Evolutionary conservation across 2,113 vertebrate genomes (phyloP).

Genomic region (Mobula hypostoma): DNA sequence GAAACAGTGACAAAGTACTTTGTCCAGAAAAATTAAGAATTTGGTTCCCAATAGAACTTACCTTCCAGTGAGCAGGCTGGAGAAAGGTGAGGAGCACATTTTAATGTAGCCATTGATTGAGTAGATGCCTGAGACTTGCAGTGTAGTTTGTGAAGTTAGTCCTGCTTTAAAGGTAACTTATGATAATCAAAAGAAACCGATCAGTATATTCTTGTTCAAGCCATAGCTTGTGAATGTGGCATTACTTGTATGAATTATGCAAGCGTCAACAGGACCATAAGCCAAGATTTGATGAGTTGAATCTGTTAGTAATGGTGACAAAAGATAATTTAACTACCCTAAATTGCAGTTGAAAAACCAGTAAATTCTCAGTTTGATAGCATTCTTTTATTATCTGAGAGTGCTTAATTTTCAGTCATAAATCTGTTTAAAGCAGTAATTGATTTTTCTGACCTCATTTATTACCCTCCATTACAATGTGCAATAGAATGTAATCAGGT

Average conservation of each 20-base stretch:
- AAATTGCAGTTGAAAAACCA: neutral
- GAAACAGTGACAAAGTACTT: neutral
- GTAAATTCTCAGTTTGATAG: neutral
- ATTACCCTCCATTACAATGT: neutral
- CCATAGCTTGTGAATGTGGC: too few relatives aligned
- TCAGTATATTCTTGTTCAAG: neutral
- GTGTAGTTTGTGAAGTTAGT: neutral
- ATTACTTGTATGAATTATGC: neutral
- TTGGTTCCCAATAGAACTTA: neutral
- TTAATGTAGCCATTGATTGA: neutral
- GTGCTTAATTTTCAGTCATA: neutral
- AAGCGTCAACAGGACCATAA: neutral
- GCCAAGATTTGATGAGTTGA: neutral
- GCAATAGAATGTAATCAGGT: neutral
- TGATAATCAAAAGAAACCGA: neutral
- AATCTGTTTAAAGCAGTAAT: neutral
- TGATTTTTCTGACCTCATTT: neutral
- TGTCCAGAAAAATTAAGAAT: neutral
- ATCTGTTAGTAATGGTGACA: neutral
- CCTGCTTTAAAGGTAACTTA: neutral
- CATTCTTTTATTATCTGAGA: neutral
- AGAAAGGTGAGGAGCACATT: neutral
- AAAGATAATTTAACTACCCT: neutral
- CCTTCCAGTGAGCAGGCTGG: neutral
- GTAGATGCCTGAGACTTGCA: neutral